A percentile compares a stretch with the other conserved stretches of the same genome.
These are phyloP conservation scores for Neopelma chrysocephalum DNA, from an alignment of 2,797 vertebrate species.

Conservation along the genomic window DNA sequence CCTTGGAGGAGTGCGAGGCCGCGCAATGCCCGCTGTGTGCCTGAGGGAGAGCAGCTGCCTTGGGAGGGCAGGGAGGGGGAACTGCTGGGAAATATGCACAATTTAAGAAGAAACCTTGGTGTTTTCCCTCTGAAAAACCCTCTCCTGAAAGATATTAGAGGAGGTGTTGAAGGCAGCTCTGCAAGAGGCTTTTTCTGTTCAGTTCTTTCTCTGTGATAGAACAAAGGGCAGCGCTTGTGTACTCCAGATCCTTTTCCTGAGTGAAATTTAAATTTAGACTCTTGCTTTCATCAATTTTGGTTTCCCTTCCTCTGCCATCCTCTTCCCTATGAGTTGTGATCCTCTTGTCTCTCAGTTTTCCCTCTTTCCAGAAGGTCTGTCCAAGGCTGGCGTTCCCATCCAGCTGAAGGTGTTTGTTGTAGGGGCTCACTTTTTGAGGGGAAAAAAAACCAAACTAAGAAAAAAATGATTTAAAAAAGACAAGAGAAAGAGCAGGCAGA, in stretches of 20 bases:
- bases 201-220: not conserved
- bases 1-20: not conserved
- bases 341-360: not conserved
- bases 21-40: fast-evolving
- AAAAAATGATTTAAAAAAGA: not conserved
- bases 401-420: not conserved
- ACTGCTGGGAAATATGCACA: fast-evolving
- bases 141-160: not conserved
- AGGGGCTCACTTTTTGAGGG: not conserved
- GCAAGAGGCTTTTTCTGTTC: not conserved
- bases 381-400: not conserved
- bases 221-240: not conserved
- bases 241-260: not conserved
- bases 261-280: not conserved
- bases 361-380: not conserved
- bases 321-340: not conserved
- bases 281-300: not conserved
- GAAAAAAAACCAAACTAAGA: not conserved
- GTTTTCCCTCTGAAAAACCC: not conserved
- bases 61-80: fast-evolving
- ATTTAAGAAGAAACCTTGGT: not conserved
- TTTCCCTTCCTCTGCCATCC: not conserved
- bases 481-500: not conserved
- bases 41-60: not conserved
- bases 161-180: not conserved